phyloP scores from a whole-genome alignment of 2,888 invertebrate genomes.

The Drosophila paranaensis region DNA sequence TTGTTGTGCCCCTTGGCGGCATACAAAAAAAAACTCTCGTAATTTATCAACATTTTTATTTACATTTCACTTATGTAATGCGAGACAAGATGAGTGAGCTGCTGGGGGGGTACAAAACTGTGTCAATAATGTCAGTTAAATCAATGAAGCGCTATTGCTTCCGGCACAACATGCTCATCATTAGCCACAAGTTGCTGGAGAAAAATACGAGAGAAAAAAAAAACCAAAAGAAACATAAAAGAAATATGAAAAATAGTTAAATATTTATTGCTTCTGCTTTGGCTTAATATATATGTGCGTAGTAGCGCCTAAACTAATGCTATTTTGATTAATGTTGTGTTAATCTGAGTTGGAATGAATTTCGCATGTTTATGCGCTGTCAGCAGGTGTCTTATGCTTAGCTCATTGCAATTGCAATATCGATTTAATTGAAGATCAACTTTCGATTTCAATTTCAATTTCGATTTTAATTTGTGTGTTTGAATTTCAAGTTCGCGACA shows the following conservation, averaged over 20 bases:
- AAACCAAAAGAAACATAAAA: background rate
- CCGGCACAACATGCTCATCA: slow-evolving; percentile 74
- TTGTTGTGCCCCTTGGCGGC: slow-evolving; percentile 27
- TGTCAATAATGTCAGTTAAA: slow-evolving; percentile 67
- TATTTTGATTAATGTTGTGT: slow-evolving; percentile 44
- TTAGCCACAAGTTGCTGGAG: slow-evolving; percentile 54
- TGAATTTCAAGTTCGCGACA: slow-evolving; percentile 56
- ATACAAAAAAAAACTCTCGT: slow-evolving; percentile 10
- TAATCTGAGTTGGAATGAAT: slow-evolving; percentile 31
- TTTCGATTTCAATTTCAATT: slow-evolving; percentile 39
- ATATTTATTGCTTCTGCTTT: slow-evolving; percentile 10
- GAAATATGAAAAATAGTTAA: slow-evolving; percentile 26
- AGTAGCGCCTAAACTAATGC: slow-evolving; percentile 21
- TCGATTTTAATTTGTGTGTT: background rate
- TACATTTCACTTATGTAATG: slow-evolving; percentile 57
- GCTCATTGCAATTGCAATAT: slow-evolving; percentile 25
- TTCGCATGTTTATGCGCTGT: slow-evolving; percentile 23
- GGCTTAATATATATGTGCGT: slow-evolving; percentile 5
- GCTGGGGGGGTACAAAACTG: slow-evolving; percentile 54
- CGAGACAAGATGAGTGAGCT: background rate
- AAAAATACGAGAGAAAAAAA: background rate
- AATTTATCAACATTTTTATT: slow-evolving; percentile 45
- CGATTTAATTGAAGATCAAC: slow-evolving; percentile 11
- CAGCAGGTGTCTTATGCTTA: slow-evolving; percentile 43
- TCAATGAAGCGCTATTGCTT: slow-evolving; percentile 67